phyloP scores from a whole-genome alignment of 2,888 invertebrate genomes.

The Aleiodes alternator region DNA sequence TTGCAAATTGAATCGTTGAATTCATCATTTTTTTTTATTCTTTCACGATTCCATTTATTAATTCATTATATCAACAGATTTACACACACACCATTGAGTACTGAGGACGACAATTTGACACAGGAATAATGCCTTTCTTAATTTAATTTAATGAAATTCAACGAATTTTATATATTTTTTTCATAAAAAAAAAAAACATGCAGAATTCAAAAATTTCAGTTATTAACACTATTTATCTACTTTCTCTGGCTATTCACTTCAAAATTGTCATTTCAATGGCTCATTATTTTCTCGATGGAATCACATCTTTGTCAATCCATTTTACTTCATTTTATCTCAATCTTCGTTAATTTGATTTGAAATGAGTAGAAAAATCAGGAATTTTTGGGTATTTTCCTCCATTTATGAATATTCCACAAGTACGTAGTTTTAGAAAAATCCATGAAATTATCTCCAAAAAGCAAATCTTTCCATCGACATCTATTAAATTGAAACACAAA shows the following conservation, averaged over 20 bases:
- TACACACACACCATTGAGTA: neutral
- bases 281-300: slow-evolving; percentile 26
- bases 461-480: too few species aligned
- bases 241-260: neutral
- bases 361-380: too few species aligned
- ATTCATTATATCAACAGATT: neutral
- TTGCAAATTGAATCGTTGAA: slow-evolving; percentile 27
- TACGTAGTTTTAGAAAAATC: too few species aligned
- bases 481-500: too few species aligned
- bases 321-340: too few species aligned
- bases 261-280: slow-evolving; percentile 7
- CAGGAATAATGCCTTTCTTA: neutral
- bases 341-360: too few species aligned
- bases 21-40: neutral
- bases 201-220: neutral
- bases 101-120: slow-evolving; percentile 4
- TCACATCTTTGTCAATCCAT: neutral
- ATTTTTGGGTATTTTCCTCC: too few species aligned
- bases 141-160: slow-evolving; percentile 8
- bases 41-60: slow-evolving; percentile 6
- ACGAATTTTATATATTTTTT: neutral
- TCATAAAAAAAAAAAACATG: neutral
- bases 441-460: too few species aligned
- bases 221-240: slow-evolving; percentile 16
- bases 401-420: too few species aligned